A percentile compares a stretch with the other conserved stretches of the same genome.
These are phyloP conservation scores for Sylvicola fuscatus DNA, from an alignment of 2,888 invertebrate genomes.

Conservation along the genomic window DNA sequence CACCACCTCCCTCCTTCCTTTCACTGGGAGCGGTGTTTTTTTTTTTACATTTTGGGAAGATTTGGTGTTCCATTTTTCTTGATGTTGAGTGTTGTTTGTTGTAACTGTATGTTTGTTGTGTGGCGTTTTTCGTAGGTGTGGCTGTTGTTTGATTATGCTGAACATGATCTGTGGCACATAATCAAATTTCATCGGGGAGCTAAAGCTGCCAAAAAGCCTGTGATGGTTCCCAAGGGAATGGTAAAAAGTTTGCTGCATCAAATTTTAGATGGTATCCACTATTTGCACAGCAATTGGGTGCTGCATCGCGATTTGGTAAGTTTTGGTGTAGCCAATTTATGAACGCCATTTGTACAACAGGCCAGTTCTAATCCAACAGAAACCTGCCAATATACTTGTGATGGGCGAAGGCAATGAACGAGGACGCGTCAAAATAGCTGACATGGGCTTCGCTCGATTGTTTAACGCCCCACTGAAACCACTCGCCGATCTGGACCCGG, in stretches of 20 bases:
- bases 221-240: slow-evolving; percentile 92
- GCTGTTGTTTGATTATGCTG: slow-evolving; percentile 94
- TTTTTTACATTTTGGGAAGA: no score
- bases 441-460: slow-evolving; percentile 96
- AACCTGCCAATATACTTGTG: slow-evolving; percentile 96
- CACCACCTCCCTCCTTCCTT: not conserved
- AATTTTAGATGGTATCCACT: slow-evolving; percentile 96
- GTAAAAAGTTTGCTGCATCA: slow-evolving; percentile 95
- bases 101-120: no score
- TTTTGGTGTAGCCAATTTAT: slow-evolving; percentile 6
- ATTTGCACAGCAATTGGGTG: slow-evolving; percentile 98
- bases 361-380: slow-evolving; percentile 27
- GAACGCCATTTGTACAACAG: slow-evolving; percentile 2
- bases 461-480: slow-evolving; percentile 97
- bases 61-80: no score
- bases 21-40: not conserved
- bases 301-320: slow-evolving; percentile 85
- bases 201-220: slow-evolving; percentile 90
- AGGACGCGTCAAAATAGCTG: slow-evolving; percentile 94
- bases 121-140: slow-evolving; percentile 31
- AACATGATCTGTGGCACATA: slow-evolving; percentile 99
- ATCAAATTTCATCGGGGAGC: slow-evolving; percentile 97
- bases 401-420: slow-evolving; percentile 98
- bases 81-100: no score
- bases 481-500: slow-evolving; percentile 93